Base-by-base conservation (phyloP, 2,113 vertebrate species). In the Boleophthalmus pectinirostris region DNA sequence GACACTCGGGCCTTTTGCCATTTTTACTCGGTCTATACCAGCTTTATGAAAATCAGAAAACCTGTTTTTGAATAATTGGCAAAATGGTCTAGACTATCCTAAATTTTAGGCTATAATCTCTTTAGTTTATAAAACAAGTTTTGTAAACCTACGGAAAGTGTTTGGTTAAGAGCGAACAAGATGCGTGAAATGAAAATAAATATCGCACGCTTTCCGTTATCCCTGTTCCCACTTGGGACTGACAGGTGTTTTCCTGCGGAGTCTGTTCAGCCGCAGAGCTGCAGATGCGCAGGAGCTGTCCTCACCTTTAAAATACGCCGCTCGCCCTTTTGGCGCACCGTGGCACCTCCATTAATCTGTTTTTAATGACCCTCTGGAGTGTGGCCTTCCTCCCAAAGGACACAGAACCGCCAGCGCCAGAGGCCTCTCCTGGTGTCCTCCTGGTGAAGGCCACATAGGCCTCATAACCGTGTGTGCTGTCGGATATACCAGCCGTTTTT, bases 321-420 rank as follows among this genome's bases (percentile, higher is more conserved):
- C 74, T 78, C 82, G 77, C 21, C 74, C 77, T 79, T 84, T 71
- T 70, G 70, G 23, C 89, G 61, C 79, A 80, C 87, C 82, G 91
- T 58, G 85, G 82, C 84, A 47, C 80, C 86, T 76, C 89, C 85
- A 82, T 87, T 94, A 93, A 93, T 93, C 93, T 92, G 87, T 70
- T 93, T 94, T 92, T 92, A 94, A 93, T 92, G 87, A 86, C 77
- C 78, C 79, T 78, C 80, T 63, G 68, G 74, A 64, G 61, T 3
- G 18, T n/a, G 60, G 29, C 25, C 60, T 82, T 77, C 58, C 66
- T 87, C 91, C 88, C 88, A 0, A 15, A 85, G 85, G 89, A 82
- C 77, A 43, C 38, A 49, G 16, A 14, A 9, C 61, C 35, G 18
- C 1, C 18, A 7, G 20, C 72, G 69, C 82, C 67, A 58, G 73